A percentile compares a stretch with the other conserved stretches of the same genome.
Conservation (phyloP, 2,888 invertebrate genomes). For the Chymomyza caudatula region DNA sequence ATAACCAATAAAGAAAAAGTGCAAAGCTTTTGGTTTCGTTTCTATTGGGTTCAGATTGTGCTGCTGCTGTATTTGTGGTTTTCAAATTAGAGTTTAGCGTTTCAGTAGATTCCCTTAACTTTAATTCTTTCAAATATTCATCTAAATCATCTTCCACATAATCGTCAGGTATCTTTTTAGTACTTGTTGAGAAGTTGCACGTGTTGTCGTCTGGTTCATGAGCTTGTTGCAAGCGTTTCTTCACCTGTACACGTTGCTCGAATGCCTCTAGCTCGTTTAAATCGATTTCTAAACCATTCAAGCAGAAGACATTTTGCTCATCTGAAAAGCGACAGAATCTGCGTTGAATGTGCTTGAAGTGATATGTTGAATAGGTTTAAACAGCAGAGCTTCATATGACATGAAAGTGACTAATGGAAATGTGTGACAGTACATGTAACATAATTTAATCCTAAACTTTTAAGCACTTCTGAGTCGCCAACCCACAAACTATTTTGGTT, state of each 20-base stretch:
- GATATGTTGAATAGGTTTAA: background rate
- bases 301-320: constrained; percentile 74
- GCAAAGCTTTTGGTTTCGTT: constrained; percentile 61
- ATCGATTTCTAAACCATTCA: constrained; percentile 78
- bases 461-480: background rate
- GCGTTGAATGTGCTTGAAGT: constrained; percentile 27
- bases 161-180: constrained; percentile 18
- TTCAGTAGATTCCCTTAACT: constrained; percentile 54
- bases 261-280: constrained; percentile 77
- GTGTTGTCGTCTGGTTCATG: constrained; percentile 3
- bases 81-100: background rate
- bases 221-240: constrained; percentile 53
- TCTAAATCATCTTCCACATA: constrained; percentile 76
- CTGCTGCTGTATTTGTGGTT: constrained; percentile 13
- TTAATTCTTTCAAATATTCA: constrained; percentile 76
- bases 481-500: background rate
- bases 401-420: background rate
- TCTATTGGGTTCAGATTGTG: constrained; percentile 12
- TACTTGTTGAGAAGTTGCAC: constrained; percentile 16
- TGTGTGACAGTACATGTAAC: background rate
- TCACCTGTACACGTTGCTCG: constrained; percentile 75
- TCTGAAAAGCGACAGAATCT: constrained; percentile 75
- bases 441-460: background rate
- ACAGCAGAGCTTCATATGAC: background rate
- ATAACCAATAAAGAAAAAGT: constrained; percentile 76